Evolutionary conservation across 2,797 vertebrate genomes (phyloP), one percentile per base, ranked within the genome.

Genomic region (Halcyon badia): DNA sequence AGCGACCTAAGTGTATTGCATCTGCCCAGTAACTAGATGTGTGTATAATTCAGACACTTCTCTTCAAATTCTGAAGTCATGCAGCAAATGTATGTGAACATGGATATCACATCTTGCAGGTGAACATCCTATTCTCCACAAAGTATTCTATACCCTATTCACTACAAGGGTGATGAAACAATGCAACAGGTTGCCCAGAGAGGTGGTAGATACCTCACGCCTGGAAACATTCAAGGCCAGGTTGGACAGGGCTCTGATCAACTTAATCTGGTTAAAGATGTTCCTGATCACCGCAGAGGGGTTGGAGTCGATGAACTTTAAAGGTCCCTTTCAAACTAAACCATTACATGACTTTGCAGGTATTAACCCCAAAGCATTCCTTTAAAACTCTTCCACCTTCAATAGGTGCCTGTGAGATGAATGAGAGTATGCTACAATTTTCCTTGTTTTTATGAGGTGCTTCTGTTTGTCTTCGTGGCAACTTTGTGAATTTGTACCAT

Each of bases 401-500:
- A 28, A n/a, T 4, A 44, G 39, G 4, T 28, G 61, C 25, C 57
- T 71, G 18, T 7, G 16, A 60, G 25, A 56, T 64, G 21, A 89
- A 28, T 60, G 10, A 51, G 30, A 70, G 3, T 17, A 18, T 54
- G 7, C 19, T 64, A 41, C 4, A 28, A 2, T 61, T 79, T 76
- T 20, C 11, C 5, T 14, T 12, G 9, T 68, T 95, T 77, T 80
- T 14, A n/a, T 41, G 24, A 87, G 9, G 15, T 83, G 42, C 35
- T 91, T 48, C 33, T 91, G 22, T 96, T 77, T 89, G 73, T 65
- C 30, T 14, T 89, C 46, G 18, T 71, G 60, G 62, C 14, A 84
- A 60, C 56, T 14, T 84, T 91, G 21, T 76, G 69, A 87, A 93
- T 96, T 96, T 57, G 44, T 89, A 87, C 75, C 65, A 70, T 69